Base-by-base conservation (phyloP, 2,888 invertebrate genomes). In the Drosophila mimica region DNA sequence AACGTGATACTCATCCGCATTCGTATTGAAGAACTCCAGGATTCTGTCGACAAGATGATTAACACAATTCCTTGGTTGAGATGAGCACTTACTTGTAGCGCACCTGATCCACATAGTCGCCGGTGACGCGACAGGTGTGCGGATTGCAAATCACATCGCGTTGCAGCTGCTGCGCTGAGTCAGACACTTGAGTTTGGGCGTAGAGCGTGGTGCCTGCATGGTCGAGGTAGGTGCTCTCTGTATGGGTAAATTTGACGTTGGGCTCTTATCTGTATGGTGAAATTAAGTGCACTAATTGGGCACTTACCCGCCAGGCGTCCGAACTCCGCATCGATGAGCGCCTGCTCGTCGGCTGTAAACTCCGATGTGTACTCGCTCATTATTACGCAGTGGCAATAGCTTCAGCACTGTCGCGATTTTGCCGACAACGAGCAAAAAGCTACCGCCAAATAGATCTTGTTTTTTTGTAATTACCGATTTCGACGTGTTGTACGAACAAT, bases 131-230 rank as follows among this genome's bases (percentile, higher is more conserved):
- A 89, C 98, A 97, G 9, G 96, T 95, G 93, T 99, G 99, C 15
- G 99, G 99, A 94, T 99, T 99, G 85, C 97, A 96, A 90, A 97
- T 97, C 5, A 98, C 92, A 93, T 96, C 96, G n/a, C 93, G 93
- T 52, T 94, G 93, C 34, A 98, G 93, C 89, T 97, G 96, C 57
- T 95, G 92, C 65, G 94, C 94, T 17, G 96, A 93, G 46, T 94
- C 93, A 72, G 95, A 93, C 33, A 98, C 94, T 93, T 98, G 96
- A 80, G 94, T 94, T 91, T 96, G 95, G 7, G 97, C 95, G 92
- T 97, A 98, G 58, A 98, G 93, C 9, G 97, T 96, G 15, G 98
- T 95, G 11, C 98, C 98, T 46, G 97, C 97, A 94, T 98, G 97
- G 92, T 99, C 99, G 89, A 99, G 94, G 92, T 98, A 99, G 88